A percentile compares a stretch with the other conserved stretches of the same genome.
Conservation (phyloP, 2,888 invertebrate genomes). For the Chrysolina haemoptera region DNA sequence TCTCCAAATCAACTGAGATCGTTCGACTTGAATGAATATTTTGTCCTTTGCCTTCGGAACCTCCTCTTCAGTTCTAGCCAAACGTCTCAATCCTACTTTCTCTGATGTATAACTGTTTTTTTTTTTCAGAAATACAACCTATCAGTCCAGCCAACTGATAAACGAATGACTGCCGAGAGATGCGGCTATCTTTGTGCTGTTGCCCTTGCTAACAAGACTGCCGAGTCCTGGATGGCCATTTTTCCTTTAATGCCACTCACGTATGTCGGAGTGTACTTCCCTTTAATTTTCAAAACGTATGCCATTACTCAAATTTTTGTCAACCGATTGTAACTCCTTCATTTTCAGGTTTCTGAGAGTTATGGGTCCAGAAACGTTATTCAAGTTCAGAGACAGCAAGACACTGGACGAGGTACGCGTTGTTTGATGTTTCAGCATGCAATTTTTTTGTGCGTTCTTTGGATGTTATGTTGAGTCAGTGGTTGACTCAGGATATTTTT, state of each 20-base stretch:
- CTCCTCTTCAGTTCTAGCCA: no score
- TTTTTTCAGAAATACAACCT: slow-evolving; percentile 66
- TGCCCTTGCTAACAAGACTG: slow-evolving; percentile 74
- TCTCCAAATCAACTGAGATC: no score
- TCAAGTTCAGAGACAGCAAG: slow-evolving; percentile 69
- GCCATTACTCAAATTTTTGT: slow-evolving; percentile 49
- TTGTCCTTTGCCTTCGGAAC: no score
- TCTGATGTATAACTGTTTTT: slow-evolving; percentile 14
- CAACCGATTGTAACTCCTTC: slow-evolving; percentile 33
- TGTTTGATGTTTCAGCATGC: slow-evolving; percentile 30
- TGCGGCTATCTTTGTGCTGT: slow-evolving; percentile 75
- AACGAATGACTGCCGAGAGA: slow-evolving; percentile 73
- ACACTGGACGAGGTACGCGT: slow-evolving; percentile 60
- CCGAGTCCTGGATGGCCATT: slow-evolving; percentile 80
- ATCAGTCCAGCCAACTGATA: slow-evolving; percentile 68
- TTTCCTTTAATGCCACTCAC: slow-evolving; percentile 76
- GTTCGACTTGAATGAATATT: no score
- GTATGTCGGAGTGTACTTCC: slow-evolving; percentile 76
- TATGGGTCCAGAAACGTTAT: slow-evolving; percentile 67
- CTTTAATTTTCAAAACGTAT: slow-evolving; percentile 71
- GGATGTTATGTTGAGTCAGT: no score
- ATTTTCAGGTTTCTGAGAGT: slow-evolving; percentile 66
- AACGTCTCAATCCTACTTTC: no score
- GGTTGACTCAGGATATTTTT: no score
- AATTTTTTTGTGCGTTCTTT: not conserved